Conservation (phyloP, 2,888 invertebrate species). For the Salticus scenicus region DNA sequence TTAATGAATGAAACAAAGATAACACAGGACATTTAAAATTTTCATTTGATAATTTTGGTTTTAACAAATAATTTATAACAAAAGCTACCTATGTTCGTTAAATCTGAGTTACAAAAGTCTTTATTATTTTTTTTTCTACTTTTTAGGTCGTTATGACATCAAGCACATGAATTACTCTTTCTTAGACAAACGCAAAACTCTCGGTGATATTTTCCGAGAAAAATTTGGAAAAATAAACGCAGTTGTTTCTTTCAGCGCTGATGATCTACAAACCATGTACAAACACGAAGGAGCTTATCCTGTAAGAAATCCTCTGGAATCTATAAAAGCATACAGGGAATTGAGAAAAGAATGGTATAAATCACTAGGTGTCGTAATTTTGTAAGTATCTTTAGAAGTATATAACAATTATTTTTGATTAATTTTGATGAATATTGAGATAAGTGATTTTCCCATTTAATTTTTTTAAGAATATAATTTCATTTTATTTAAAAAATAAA, state of each 20-base stretch:
- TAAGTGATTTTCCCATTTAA: too few species aligned
- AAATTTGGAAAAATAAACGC: conserved; percentile 73
- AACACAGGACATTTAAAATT: too few species aligned
- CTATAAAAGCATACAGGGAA: conserved; percentile 47
- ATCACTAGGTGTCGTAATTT: conserved; percentile 26
- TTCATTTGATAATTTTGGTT: too few species aligned
- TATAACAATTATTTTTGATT: too few species aligned
- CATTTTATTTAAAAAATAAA: too few species aligned
- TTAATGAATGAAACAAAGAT: too few species aligned
- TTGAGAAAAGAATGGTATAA: conserved; percentile 49
- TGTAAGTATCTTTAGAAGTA: conserved; percentile 32
- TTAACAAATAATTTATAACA: too few species aligned
- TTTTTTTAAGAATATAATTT: too few species aligned
- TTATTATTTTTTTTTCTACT: background rate
- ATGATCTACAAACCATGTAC: conserved; percentile 78
- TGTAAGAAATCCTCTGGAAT: conserved; percentile 76
- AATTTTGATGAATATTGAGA: too few species aligned
- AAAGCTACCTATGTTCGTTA: too few species aligned
- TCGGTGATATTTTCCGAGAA: conserved; percentile 78
- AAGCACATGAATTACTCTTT: conserved; percentile 76
- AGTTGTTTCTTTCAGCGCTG: conserved; percentile 78
- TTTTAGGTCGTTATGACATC: conserved; percentile 27
- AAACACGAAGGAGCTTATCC: conserved; percentile 79
- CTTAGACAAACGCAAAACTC: conserved; percentile 75
- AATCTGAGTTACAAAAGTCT: background rate